A percentile compares a stretch with the other conserved stretches of the same genome.
phyloP scores from a whole-genome alignment of 1,140 invertebrate genomes.

The Oedothorax gibbosus region DNA sequence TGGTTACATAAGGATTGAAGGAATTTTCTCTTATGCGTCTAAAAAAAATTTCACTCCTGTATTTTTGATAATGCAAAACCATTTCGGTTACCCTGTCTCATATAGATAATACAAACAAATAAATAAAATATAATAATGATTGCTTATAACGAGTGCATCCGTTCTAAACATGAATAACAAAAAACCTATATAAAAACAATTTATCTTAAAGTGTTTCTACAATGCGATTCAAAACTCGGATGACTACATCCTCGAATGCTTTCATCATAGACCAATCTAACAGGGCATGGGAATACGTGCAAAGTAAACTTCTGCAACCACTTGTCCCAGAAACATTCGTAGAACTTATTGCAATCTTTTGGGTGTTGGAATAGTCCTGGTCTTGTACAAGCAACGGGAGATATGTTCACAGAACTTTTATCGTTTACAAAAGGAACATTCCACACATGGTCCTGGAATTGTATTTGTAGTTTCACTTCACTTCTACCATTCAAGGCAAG shows the following conservation, averaged over 20 bases:
- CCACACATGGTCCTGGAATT: conserved; percentile 59
- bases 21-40: too few relatives aligned
- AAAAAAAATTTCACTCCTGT: too few relatives aligned
- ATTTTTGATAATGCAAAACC: too few relatives aligned
- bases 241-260: conserved; percentile 76
- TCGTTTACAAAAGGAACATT: conserved; percentile 52
- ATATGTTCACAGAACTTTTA: conserved; percentile 22
- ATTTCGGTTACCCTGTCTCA: too few relatives aligned
- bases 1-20: too few relatives aligned
- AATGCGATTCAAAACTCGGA: conserved; percentile 18
- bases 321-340: conserved; percentile 85
- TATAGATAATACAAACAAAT: too few relatives aligned
- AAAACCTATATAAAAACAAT: too few relatives aligned
- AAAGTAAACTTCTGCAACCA: conserved; percentile 82
- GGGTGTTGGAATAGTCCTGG: conserved; percentile 86
- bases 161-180: too few relatives aligned
- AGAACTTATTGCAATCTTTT: conserved; percentile 85
- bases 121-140: too few relatives aligned
- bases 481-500: background rate
- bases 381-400: conserved; percentile 75
- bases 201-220: conserved; percentile 5
- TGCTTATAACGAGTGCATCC: too few relatives aligned
- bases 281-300: conserved; percentile 83
- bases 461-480: conserved; percentile 37
- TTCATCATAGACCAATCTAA: conserved; percentile 81